A percentile compares a stretch with the other conserved stretches of the same genome.
phyloP scores from a whole-genome alignment of 2,888 invertebrate species.

The Drosophila colorata region DNA sequence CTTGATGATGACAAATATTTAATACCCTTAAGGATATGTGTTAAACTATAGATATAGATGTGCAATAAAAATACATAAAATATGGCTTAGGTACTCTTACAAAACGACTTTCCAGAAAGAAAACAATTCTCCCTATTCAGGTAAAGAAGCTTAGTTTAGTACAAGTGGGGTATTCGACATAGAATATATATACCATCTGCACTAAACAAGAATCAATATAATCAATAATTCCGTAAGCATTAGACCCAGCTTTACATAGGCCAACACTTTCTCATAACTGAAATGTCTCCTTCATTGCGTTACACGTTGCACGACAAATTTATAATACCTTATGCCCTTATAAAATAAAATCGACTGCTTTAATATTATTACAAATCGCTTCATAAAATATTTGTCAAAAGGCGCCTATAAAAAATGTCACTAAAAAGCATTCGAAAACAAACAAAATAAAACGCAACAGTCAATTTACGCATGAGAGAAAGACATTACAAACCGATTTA shows the following conservation, averaged over 20 bases:
- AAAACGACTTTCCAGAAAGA: too few relatives aligned
- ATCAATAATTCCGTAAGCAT: too few relatives aligned
- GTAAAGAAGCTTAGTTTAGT: too few relatives aligned
- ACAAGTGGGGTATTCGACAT: too few relatives aligned
- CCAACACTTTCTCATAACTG: too few relatives aligned
- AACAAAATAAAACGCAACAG: background rate
- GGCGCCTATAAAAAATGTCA: background rate
- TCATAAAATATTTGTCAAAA: background rate
- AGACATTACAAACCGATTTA: background rate
- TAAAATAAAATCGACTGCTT: background rate
- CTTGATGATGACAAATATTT: background rate
- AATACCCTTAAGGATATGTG: background rate
- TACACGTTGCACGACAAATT: too few relatives aligned
- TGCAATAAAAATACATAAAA: background rate
- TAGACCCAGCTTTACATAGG: too few relatives aligned
- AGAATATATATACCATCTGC: too few relatives aligned
- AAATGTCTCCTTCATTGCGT: too few relatives aligned
- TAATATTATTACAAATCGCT: background rate
- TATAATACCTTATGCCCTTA: background rate
- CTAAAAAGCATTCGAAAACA: background rate
- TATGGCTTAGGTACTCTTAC: too few relatives aligned
- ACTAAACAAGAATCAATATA: too few relatives aligned
- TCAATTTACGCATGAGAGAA: constrained; percentile 1
- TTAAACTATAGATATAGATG: background rate
- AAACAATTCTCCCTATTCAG: too few relatives aligned